Conservation (phyloP, 2,888 invertebrate species). For the Strigamia transsilvanica region DNA sequence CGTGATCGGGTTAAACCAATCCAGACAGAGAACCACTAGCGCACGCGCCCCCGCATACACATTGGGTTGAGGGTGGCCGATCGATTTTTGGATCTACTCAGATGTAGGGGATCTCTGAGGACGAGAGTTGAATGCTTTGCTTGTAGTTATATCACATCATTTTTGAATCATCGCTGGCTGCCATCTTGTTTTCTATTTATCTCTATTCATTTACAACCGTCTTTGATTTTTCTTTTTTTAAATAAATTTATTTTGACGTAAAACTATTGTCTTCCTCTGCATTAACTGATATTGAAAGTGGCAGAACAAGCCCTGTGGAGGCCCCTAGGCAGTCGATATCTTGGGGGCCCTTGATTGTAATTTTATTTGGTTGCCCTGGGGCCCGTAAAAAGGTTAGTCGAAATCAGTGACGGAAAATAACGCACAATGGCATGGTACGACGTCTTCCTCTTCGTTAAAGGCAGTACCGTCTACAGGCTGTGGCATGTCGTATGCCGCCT, state of each 20-base stretch:
- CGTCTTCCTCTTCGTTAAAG: too few species aligned
- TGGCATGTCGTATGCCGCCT: too few species aligned
- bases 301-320: too few species aligned
- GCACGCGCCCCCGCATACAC: slow-evolving; percentile 44
- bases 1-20: slow-evolving; percentile 44
- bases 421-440: too few species aligned
- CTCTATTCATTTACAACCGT: background rate
- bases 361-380: too few species aligned
- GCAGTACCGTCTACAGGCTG: too few species aligned
- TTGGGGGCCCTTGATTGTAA: too few species aligned
- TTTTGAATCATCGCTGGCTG: slow-evolving; percentile 22
- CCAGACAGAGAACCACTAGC: slow-evolving; percentile 44
- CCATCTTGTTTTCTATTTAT: slow-evolving; percentile 19
- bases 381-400: too few species aligned
- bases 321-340: too few species aligned
- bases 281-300: too few species aligned
- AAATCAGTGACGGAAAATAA: too few species aligned
- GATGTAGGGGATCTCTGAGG: slow-evolving; percentile 27
- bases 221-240: background rate
- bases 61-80: slow-evolving; percentile 35
- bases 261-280: too few species aligned
- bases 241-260: background rate
- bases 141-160: background rate
- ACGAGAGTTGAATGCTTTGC: slow-evolving; percentile 23
- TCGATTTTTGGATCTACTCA: slow-evolving; percentile 8